Base-by-base conservation (phyloP, 1,140 invertebrate species). In the Thaumatotibia leucotreta region DNA sequence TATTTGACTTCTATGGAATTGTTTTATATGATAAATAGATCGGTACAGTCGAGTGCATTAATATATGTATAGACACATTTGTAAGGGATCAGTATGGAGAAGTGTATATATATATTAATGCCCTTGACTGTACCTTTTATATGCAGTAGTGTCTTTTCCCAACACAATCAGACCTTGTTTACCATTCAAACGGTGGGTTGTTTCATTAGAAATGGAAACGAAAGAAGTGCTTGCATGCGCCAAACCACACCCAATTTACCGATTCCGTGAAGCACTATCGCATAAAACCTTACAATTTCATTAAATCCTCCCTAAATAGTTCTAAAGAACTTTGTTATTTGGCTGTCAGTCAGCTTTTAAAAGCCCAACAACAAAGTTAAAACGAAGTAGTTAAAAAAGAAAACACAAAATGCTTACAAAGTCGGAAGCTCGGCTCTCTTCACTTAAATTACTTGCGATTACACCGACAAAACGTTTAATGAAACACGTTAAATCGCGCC, bases 381-480 rank as follows among this genome's bases (percentile, higher is more conserved):
- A 89, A 91, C 88, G 84, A 91, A 87, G 88, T 91, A 91, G 89
- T 88, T 91, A 91, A 91, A 89, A 91, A 90, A 88, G 87, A 88
- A 91, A 89, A 88, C 85, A 89, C 86, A 89, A 87, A 90, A 90
- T 89, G 88, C 88, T 90, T 89, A 88, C 83, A 83, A 89, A 90
- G 86, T 90, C 85, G 88, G 88, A 89, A 89, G 86, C 84, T 82
- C 77, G 81, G 83, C 84, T 87, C 85, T 89, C 88, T 91, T 91
- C 86, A 88, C 83, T 90, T 90, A 88, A 91, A 91, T 91, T 89
- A 91, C 85, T 91, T 83, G 83, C 84, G 88, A 91, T 91, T 91
- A 91, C 86, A 86, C 86, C 88, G 83, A 86, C 88, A 87, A 89
- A 91, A 83, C 86, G 86, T 85, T 88, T 89, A 89, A 89, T 90